Conservation (phyloP, 2,113 vertebrate species). For the Gopherus evgoodei region DNA sequence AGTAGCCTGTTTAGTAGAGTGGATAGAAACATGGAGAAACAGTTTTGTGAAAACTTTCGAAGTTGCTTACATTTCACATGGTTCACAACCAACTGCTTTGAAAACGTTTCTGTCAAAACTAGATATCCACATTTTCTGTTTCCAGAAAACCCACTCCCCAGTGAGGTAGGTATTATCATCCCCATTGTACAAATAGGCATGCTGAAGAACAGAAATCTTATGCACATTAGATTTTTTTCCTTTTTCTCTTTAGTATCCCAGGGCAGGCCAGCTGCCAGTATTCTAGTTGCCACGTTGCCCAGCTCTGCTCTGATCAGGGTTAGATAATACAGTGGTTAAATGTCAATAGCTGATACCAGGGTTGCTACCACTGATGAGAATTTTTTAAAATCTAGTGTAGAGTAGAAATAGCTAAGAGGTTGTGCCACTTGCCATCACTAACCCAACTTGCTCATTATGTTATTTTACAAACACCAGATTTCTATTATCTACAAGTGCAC, state of each 20-base stretch:
- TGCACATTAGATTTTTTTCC: neutral
- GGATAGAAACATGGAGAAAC: neutral
- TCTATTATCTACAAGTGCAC: neutral
- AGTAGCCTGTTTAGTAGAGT: neutral
- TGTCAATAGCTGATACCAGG: neutral
- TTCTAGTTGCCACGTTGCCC: neutral
- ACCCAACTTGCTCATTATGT: neutral
- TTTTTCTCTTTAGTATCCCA: neutral
- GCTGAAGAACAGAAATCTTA: neutral
- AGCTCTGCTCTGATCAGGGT: neutral
- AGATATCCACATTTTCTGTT: neutral
- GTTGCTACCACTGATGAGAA: neutral
- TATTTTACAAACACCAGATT: neutral
- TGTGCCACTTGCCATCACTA: neutral
- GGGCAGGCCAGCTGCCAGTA: neutral
- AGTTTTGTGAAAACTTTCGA: neutral
- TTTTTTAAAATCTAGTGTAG: neutral
- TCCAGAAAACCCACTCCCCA: neutral
- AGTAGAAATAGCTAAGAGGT: neutral
- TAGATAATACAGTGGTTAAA: neutral
- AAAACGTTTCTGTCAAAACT: neutral
- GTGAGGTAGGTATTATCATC: neutral
- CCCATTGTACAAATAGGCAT: neutral
- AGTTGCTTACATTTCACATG: neutral
- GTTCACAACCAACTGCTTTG: neutral